Percentiles rank a stretch among this genome's conserved stretches.
phyloP scores from a whole-genome alignment of 2,888 invertebrate species.

The Caenorhabditis macrosperma region DNA sequence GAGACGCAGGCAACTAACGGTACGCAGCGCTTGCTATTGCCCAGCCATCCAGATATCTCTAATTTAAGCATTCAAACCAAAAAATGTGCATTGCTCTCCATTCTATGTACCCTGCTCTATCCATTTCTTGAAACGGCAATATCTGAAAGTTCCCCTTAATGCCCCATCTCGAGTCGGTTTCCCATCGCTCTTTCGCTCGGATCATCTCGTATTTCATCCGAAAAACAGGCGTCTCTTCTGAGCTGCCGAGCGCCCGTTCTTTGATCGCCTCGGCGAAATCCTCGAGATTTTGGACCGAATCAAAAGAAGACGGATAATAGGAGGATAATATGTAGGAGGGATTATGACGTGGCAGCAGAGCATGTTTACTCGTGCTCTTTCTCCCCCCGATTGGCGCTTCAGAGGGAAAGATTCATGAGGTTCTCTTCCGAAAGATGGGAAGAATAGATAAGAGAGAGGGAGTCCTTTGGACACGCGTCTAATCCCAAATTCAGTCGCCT shows the following conservation, averaged over 20 bases:
- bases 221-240: background rate
- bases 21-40: no score
- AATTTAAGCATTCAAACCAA: no score
- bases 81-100: no score
- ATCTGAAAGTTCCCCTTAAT: background rate
- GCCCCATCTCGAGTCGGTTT: background rate
- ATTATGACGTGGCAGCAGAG: background rate
- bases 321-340: background rate
- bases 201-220: background rate
- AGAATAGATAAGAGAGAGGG: slow-evolving; percentile 25
- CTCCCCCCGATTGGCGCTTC: background rate
- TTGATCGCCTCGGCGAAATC: background rate
- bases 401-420: slow-evolving; percentile 26
- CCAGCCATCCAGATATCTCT: no score
- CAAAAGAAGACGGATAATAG: background rate
- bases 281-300: no score
- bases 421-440: slow-evolving; percentile 8
- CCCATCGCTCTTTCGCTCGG: background rate
- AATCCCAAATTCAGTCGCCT: slow-evolving; percentile 11
- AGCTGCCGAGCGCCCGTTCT: no score
- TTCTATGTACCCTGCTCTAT: no score
- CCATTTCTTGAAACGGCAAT: no score
- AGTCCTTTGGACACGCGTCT: background rate
- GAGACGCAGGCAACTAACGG: no score
- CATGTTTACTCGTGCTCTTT: background rate